phyloP scores from a whole-genome alignment of 2,888 invertebrate species.

The Pseudoips prasinana region DNA sequence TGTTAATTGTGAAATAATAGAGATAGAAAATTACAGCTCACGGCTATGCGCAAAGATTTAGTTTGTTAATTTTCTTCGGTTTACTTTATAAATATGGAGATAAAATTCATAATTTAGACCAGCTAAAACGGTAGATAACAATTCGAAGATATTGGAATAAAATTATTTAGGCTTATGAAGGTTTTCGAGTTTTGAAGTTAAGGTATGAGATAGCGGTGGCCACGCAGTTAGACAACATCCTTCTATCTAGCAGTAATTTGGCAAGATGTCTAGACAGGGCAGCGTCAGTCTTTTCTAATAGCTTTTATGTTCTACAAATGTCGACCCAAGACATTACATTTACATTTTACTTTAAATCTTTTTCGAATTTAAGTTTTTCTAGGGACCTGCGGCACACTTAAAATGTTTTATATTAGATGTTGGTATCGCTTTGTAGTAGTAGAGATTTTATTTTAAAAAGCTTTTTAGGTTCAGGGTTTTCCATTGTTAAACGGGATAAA shows the following conservation, averaged over 20 bases:
- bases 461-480: too few relatives aligned
- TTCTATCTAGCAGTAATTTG: conserved; percentile 19
- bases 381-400: neutral
- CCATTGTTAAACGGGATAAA: too few relatives aligned
- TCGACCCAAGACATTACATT: conserved; percentile 6
- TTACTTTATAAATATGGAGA: too few relatives aligned
- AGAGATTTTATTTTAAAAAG: too few relatives aligned
- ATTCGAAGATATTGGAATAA: too few relatives aligned
- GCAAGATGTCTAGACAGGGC: conserved; percentile 30
- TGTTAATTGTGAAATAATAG: conserved; percentile 10
- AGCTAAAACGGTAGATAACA: too few relatives aligned
- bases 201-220: conserved; percentile 9
- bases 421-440: too few relatives aligned
- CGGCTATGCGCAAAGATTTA: too few relatives aligned
- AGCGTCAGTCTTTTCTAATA: conserved; percentile 25
- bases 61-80: too few relatives aligned
- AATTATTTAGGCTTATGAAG: too few relatives aligned
- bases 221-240: conserved; percentile 10
- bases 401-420: too few relatives aligned
- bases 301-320: conserved; percentile 22
- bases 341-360: neutral
- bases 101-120: too few relatives aligned
- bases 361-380: conserved; percentile 2
- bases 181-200: conserved; percentile 6
- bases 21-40: neutral